Conservation (phyloP, 2,797 vertebrate species). For the Diglossa cyanea region DNA sequence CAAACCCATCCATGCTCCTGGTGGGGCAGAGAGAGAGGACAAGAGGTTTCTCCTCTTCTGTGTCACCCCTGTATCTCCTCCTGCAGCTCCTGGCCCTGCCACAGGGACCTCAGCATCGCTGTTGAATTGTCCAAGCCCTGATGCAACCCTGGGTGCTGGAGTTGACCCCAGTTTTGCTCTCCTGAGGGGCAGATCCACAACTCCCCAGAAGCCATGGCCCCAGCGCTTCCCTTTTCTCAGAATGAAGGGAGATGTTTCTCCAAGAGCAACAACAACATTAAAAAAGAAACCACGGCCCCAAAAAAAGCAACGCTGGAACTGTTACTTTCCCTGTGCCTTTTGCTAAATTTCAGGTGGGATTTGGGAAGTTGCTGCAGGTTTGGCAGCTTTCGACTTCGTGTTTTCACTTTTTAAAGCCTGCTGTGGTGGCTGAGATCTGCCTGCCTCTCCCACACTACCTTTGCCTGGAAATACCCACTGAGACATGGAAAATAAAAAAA, state of each 20-base stretch:
- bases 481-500: background rate
- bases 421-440: slow-evolving; percentile 62
- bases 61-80: background rate
- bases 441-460: background rate
- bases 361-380: slow-evolving; percentile 70
- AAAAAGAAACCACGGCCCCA: too few relatives aligned
- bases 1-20: background rate
- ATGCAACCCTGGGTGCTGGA: background rate
- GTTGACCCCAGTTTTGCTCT: background rate
- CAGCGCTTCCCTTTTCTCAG: slow-evolving; percentile 70
- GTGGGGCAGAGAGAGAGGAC: rapidly evolving
- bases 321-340: slow-evolving; percentile 35
- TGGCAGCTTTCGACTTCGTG: slow-evolving; percentile 55
- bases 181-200: background rate
- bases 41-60: background rate
- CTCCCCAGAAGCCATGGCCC: background rate
- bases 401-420: slow-evolving; percentile 76
- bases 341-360: slow-evolving; percentile 60
- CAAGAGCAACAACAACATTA: background rate
- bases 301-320: background rate
- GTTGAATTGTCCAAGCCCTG: slow-evolving; percentile 66
- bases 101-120: slow-evolving; percentile 69
- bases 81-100: slow-evolving; percentile 59
- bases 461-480: slow-evolving; percentile 54
- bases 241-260: background rate